Evolutionary conservation across 2,797 vertebrate species (phyloP).

Genomic region (Sebastes cheni): DNA sequence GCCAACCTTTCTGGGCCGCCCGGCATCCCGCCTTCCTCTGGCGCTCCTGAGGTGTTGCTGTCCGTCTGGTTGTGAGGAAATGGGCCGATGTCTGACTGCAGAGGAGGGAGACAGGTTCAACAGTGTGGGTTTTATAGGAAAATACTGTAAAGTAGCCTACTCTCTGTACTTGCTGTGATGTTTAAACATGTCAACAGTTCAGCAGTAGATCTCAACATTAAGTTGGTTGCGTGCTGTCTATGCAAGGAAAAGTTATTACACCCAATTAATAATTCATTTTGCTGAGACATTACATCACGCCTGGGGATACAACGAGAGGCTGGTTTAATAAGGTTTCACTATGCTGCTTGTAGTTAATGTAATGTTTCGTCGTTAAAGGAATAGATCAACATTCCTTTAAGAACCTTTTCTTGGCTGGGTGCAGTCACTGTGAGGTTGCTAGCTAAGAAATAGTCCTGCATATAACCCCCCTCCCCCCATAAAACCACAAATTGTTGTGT

Average conservation of each 20-base stretch:
- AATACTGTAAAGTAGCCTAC: not conserved
- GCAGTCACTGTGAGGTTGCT: not conserved
- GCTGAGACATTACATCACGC: not conserved
- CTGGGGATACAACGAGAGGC: not conserved
- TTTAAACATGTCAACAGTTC: not conserved
- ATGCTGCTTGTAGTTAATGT: not conserved
- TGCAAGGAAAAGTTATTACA: not conserved
- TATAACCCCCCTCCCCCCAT: not conserved
- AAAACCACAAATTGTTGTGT: not conserved
- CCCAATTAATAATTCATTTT: slow-evolving; percentile 7
- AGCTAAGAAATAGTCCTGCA: not conserved
- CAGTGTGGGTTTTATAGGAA: slow-evolving; percentile 9
- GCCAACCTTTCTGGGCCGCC: slow-evolving; percentile 38
- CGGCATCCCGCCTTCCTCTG: slow-evolving; percentile 42
- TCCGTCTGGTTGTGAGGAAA: slow-evolving; percentile 83
- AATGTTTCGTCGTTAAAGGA: not conserved
- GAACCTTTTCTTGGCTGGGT: not conserved
- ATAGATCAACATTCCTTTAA: not conserved
- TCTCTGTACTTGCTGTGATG: not conserved
- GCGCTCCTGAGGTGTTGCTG: slow-evolving; percentile 20
- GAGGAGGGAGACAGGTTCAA: slow-evolving; percentile 35
- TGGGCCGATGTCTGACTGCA: slow-evolving; percentile 89
- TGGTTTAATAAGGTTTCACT: slow-evolving; percentile 10
- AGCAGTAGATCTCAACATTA: not conserved
- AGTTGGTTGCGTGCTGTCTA: not conserved